phyloP scores from a whole-genome alignment of 35 echinoderm and acorn worm species.

The Ptychodera flava region DNA sequence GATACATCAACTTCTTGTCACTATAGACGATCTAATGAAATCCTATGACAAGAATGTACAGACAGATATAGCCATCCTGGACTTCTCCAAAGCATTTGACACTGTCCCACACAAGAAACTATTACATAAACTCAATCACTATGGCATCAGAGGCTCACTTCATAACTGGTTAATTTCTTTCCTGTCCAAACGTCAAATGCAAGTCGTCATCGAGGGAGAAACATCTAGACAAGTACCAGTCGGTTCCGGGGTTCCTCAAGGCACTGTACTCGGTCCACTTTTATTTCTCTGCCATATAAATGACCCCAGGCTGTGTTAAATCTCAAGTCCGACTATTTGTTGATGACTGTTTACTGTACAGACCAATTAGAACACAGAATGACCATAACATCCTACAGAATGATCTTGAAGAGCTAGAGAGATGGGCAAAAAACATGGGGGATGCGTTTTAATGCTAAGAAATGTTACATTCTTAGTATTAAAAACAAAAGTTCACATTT shows the following conservation, averaged over 20 bases:
- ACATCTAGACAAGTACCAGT: constrained; percentile 15
- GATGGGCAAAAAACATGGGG: constrained; percentile 25
- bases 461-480: constrained; percentile 18
- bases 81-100: constrained; percentile 50
- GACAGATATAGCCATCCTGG: constrained; percentile 10
- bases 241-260: constrained; percentile 40
- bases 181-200: constrained; percentile 25
- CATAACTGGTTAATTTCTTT: constrained; percentile 32
- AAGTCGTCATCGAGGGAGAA: constrained; percentile 34
- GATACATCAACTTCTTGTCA: constrained; percentile 22
- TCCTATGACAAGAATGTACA: not conserved
- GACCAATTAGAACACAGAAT: not conserved
- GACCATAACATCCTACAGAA: constrained; percentile 19
- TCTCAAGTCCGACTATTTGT: constrained; percentile 37
- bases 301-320: constrained; percentile 15
- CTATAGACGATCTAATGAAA: constrained; percentile 31
- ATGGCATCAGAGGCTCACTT: constrained; percentile 23
- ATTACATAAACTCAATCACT: constrained; percentile 9
- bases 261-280: constrained; percentile 36
- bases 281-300: constrained; percentile 45
- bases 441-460: constrained; percentile 26
- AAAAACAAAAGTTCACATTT: not conserved
- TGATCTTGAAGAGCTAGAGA: not conserved
- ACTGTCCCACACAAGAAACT: constrained; percentile 34
- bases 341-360: constrained; percentile 29